Evolutionary conservation across 2,888 invertebrate species (phyloP).

Genomic region (Synergus itoensis): DNA sequence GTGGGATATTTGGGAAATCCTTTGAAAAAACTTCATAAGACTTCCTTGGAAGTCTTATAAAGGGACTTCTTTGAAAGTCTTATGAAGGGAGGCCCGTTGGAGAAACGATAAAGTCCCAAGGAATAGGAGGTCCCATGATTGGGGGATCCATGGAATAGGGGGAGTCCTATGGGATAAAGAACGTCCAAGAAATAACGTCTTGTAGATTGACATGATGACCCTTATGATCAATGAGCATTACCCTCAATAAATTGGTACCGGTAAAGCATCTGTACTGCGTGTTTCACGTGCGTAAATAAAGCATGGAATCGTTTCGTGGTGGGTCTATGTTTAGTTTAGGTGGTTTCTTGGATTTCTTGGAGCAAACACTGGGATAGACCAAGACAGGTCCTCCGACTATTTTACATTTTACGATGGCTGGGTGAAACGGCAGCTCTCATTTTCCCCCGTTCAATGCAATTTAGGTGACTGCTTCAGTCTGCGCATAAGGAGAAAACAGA

Average conservation of each 20-base stretch:
- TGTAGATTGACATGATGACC: neutral
- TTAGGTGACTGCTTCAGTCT: conserved; percentile 17
- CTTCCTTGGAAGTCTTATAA: too few relatives aligned
- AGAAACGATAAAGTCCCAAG: too few relatives aligned
- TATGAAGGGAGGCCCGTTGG: too few relatives aligned
- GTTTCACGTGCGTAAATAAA: neutral
- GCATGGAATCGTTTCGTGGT: conserved; percentile 11
- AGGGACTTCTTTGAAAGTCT: too few relatives aligned
- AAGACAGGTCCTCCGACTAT: conserved; percentile 24
- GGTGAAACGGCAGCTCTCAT: conserved; percentile 35
- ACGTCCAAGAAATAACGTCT: too few relatives aligned
- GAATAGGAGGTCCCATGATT: too few relatives aligned
- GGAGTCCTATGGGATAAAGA: too few relatives aligned
- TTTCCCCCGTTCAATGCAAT: conserved; percentile 10
- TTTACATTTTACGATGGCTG: conserved; percentile 38
- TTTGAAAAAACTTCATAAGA: too few relatives aligned
- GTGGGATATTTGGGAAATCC: too few relatives aligned
- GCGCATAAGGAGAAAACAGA: neutral
- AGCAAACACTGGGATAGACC: conserved; percentile 9
- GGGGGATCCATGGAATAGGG: too few relatives aligned
- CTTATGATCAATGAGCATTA: neutral
- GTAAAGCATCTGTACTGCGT: neutral
- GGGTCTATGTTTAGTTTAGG: conserved; percentile 40
- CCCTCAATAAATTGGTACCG: neutral
- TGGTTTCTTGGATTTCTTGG: conserved; percentile 37